Evolutionary conservation across 1,140 invertebrate species (phyloP), one percentile per base, ranked within the genome.

Genomic region (Cotesia glomerata): DNA sequence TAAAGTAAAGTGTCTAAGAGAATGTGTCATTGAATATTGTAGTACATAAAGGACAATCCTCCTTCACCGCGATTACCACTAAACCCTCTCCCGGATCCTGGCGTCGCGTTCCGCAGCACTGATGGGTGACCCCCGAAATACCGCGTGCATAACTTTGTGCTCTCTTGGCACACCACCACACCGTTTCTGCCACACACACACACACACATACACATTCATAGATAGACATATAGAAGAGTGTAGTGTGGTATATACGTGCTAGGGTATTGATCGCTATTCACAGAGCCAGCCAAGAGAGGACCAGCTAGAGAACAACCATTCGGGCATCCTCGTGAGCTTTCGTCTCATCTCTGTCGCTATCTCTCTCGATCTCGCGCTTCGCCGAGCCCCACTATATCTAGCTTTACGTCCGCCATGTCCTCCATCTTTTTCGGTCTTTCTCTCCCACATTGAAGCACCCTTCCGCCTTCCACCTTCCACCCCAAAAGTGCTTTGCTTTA

Each of bases 141-240:
- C 77, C 77, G 79, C 77, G 78, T 84, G 81, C 82, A 83, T 84
- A 83, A 85, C 81, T 85, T 82, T 68, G 82, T 82, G 80, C 81
- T 84, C 81, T 83, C 79, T 82, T 82, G 80, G 77, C 76, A 80
- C 77, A 78, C 77, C 75, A 58, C 58, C 39, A 45, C 39, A 5
- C 39, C 39, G 39, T 45, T 26, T 26, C 26, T 26, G 26, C 26
- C 26, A 26, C 26, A 58, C 49, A 16, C 69, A 26, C 69, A 26
- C 69, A 16, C 49, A 16, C 64, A 5, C 64, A 49, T 14, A 11
- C 9, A 35, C 34, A 26, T 14, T 63, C 26, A 51, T 51, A 51
- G 9, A 51, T 51, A 51, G 9, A 51, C 4, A 51, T 7, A 51
- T 51, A 51, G 9, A 51, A 8, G 16, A 16, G 54, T n/a, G 26